Evolutionary conservation across 2,888 invertebrate species (phyloP).

Genomic region (Orthonychiurus folsomi): DNA sequence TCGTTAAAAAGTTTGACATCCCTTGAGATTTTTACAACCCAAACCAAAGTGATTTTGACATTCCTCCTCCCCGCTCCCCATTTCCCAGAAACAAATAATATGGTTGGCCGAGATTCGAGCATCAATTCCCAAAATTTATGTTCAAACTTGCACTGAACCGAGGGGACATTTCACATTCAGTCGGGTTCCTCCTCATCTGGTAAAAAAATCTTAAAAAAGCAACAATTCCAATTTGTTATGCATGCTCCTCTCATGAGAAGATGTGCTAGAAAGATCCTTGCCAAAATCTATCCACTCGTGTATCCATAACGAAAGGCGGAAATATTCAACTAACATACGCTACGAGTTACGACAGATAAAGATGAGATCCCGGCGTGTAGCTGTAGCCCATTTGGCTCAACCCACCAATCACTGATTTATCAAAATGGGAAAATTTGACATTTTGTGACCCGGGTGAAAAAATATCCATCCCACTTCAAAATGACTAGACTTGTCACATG

Average conservation of each 20-base stretch:
- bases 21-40: too few species aligned
- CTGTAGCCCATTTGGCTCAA: neutral
- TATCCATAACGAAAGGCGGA: neutral
- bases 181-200: too few species aligned
- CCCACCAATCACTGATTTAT: neutral
- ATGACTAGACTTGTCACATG: too few species aligned
- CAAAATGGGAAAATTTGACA: neutral
- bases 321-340: too few species aligned
- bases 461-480: too few species aligned
- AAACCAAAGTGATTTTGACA: too few species aligned
- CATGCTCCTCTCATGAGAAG: neutral
- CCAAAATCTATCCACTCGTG: neutral
- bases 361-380: too few species aligned
- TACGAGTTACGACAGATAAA: neutral
- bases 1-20: too few species aligned
- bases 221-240: neutral
- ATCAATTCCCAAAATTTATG: neutral
- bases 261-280: neutral
- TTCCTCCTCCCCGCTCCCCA: too few species aligned
- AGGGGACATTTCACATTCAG: neutral
- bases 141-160: neutral
- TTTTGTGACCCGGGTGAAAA: too few species aligned
- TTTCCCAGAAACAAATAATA: neutral
- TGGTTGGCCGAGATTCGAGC: neutral
- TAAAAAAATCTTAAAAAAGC: too few species aligned